Base-by-base conservation (phyloP, 2,888 invertebrate genomes). In the Tipula vernalis region DNA sequence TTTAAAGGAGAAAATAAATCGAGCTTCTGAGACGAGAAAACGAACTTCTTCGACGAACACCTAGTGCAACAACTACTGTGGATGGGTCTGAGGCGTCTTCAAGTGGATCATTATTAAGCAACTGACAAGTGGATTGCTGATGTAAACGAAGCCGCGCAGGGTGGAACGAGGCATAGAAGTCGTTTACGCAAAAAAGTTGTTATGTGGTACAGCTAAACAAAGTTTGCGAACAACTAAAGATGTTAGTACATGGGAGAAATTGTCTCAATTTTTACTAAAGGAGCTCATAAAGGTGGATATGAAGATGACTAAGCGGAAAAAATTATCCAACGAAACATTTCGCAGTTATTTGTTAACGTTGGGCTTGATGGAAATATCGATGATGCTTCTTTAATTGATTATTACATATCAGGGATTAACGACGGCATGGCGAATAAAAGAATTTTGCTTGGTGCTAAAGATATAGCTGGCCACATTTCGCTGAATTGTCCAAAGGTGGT, bases 401-500 rank as follows among this genome's bases (percentile, higher is more conserved):
- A 86, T 12, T 84, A 85, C 36, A 42, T 87, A 4, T 36, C 86
- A 3, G 87, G 86, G 10, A 86, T 88, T 83, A 1, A 3, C 10
- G 87, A 84, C 0, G 15, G 51, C 1, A 83, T 71, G 5, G 85
- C 87, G 86, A 85, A 88, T 13, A 88, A 88, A 87, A 84, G 86
- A 10, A 39, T 87, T 5, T 42, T 87, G 41, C 87, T 87, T 44
- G 85, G n/a, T n/a, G n/a, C n/a, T n/a, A n/a, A n/a, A n/a, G n/a
- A n/a, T n/a, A n/a, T n/a, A n/a, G n/a, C n/a, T 86, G 89, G 89
- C 1, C 89, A 90, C 86, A 89, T 88, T 51, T 84, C 87, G 86
- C 71, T 36, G 42, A 71, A 44, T 3, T 28, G 8, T n/a, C 6
- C 3, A 28, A 36, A 86, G 13, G n/a, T 13, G n/a, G 18, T n/a